Base-by-base conservation (phyloP, 2,797 vertebrate species). In the Smutsia gigantea region DNA sequence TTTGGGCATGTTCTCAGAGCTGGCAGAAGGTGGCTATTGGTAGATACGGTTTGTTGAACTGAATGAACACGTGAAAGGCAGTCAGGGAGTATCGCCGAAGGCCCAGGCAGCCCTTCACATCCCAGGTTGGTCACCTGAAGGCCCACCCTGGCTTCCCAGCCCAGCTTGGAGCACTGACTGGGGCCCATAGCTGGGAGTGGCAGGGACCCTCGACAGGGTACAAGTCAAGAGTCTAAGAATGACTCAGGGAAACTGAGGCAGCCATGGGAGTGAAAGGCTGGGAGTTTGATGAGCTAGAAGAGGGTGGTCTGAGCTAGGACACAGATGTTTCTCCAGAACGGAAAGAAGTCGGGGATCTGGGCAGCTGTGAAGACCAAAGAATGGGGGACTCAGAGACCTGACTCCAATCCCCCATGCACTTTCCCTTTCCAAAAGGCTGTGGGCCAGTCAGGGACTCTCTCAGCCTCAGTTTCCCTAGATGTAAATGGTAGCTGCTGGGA, bases 211-310 rank as follows among this genome's bases (percentile, higher is more conserved):
- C 5, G 2, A 86, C 29, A 63, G 39, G 14, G 29, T 75, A 59
- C 29, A 83, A 46, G 15, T 66, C 39, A 18, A 18, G 66, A 81
- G 34, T 27, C 84, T 42, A 64, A 75, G 59, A 72, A 75, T 7
- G 46, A 75, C 29, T 61, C 34, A 81, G 81, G 75, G 85, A 83
- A 94, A 96, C 14, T 6, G 78, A 96, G 88, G 90, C 34, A 92
- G 81, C 34, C 31, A 31, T 14, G 53, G 31, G 37, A 18, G 9
- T 87, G 61, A 87, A 29, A 68, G 64, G 71, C 51, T 29, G 53
- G 46, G 63, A 63, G 72, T 95, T 51, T 72, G 27, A 86, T 61
- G 88, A 83, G 42, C n/a, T 42, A n/a, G 61, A 90, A 31, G 59
- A 5, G 25, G 53, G 34, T 59, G 39, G 25, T 64, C 42, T 69